These are phyloP conservation scores for Leptopterna dolabrata DNA, from an alignment of 2,888 invertebrate genomes.

Conservation along the genomic window DNA sequence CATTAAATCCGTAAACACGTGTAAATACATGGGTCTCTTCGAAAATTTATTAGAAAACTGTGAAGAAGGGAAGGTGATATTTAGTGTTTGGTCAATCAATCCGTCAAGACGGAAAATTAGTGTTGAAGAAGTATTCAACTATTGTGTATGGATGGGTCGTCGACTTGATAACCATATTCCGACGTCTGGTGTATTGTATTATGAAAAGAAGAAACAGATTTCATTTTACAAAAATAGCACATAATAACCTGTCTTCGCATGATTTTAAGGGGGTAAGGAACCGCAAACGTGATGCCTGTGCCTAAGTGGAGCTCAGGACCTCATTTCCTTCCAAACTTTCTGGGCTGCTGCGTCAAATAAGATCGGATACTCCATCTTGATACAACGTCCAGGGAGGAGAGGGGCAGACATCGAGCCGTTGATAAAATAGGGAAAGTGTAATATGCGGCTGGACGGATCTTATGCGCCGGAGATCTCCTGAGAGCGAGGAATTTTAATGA, in stretches of 20 bases:
- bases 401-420: background rate
- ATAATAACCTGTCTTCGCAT: background rate
- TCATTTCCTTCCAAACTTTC: background rate
- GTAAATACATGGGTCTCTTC: no score
- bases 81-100: no score
- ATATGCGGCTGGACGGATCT: slow-evolving; percentile 1
- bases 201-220: background rate
- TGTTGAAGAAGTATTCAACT: no score
- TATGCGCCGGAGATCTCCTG: background rate
- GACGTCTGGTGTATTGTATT: no score
- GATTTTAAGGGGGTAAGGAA: background rate
- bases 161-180: no score
- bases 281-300: background rate
- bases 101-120: no score
- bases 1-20: no score
- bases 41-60: no score
- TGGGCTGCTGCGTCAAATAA: background rate
- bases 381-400: background rate
- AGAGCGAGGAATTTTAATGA: slow-evolving; percentile 26
- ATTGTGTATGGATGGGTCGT: no score
- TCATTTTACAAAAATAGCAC: background rate
- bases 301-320: background rate
- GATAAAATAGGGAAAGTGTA: slow-evolving; percentile 39
- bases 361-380: slow-evolving; percentile 9
- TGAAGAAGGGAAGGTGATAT: no score